Base-by-base conservation (phyloP, 92 coral and sea anemone genomes). In the Parazoanthus swiftii region DNA sequence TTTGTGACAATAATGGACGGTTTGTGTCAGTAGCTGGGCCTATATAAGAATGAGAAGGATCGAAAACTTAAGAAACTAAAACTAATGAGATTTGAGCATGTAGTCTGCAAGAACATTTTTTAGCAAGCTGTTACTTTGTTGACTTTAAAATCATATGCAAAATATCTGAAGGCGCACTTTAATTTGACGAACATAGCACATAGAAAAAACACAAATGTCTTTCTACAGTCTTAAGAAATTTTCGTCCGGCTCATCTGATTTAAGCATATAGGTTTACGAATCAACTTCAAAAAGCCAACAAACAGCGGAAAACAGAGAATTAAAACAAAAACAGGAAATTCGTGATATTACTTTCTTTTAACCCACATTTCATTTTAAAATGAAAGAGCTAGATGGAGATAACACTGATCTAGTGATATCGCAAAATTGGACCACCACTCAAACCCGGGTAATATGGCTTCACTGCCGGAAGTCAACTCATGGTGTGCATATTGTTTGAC, bases 401-500 rank as follows among this genome's bases (percentile, higher is more conserved):
- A 91, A 88, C 78, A 58, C 79, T 73, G 93, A 91, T 91, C 82
- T 23, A 91, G 46, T 20, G 93, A 91, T 91, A 89, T 85, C 83
- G 68, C 56, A 78, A 79, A 84, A 84, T 84, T 84, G 87, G 87
- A 72, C 87, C 37, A 84, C 63, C 87, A 72, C 87, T 84, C 87
- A 44, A 44, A 26, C 66, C 63, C 29, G 87, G 78, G 78, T 71
- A 84, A 84, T 50, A 84, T 33, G 87, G 89, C 77, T 86, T 86
- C 63, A 51, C 79, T 85, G 89, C 94, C 94, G 94, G 94, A 86
- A 89, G 91, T 79, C 80, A 58, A 51, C 88, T 85, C 87, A 86
- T 81, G 82, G 74, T 79, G 89, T 80, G 77, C 77, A 86, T 88
- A 90, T 89, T 95, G 96, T 93, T 93, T 91, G 89, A 91, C 94